Evolutionary conservation across 2,888 invertebrate genomes (phyloP).

Genomic region (Catocala sponsa): DNA sequence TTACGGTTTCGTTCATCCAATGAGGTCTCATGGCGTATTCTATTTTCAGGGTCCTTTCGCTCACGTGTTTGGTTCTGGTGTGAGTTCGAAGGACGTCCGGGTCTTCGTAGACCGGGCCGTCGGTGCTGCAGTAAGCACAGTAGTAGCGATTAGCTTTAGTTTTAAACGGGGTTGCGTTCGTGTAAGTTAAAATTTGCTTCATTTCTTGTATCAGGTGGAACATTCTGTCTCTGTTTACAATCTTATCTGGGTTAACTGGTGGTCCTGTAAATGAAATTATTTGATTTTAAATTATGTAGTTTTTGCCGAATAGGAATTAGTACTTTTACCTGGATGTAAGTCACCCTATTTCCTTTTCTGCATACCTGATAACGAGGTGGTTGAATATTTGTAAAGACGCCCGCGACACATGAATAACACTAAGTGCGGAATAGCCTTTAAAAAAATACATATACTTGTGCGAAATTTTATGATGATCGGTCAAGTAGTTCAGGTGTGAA

Average conservation of each 20-base stretch:
- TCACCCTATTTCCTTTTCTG: no score
- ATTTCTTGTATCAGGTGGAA: slow-evolving; percentile 62
- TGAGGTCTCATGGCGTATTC: slow-evolving; percentile 66
- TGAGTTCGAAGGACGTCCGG: slow-evolving; percentile 63
- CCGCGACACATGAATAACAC: no score
- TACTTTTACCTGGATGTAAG: no score
- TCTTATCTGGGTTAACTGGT: slow-evolving; percentile 6
- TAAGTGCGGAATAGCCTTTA: no score
- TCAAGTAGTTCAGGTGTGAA: no score
- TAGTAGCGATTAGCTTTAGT: slow-evolving; percentile 53
- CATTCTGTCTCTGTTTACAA: slow-evolving; percentile 34
- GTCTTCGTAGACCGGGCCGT: slow-evolving; percentile 54
- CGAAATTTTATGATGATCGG: no score
- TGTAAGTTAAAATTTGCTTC: slow-evolving; percentile 60
- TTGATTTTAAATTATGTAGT: no score
- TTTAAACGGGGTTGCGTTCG: slow-evolving; percentile 72
- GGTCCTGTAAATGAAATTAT: slow-evolving; percentile 18
- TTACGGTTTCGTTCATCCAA: slow-evolving; percentile 67
- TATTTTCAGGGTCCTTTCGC: slow-evolving; percentile 48
- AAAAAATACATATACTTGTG: no score
- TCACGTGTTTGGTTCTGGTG: slow-evolving; percentile 54
- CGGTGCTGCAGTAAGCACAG: slow-evolving; percentile 69
- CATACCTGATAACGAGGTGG: no score
- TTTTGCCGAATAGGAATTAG: no score
- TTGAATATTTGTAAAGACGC: no score